phyloP scores from a whole-genome alignment of 2,888 invertebrate genomes.

The Abscondita cerata region DNA sequence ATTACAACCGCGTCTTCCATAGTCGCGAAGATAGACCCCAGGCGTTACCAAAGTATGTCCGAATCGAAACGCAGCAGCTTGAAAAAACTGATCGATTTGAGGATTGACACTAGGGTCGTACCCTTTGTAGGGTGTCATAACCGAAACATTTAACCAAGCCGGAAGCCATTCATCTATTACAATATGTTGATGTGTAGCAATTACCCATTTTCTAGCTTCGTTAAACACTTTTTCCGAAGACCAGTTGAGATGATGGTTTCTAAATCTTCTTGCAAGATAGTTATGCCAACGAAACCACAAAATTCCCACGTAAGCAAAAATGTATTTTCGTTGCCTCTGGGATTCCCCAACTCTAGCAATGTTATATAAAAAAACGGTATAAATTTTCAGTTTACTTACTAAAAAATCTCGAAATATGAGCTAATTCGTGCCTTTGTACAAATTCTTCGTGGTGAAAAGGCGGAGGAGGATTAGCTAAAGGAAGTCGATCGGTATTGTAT shows the following conservation, averaged over 20 bases:
- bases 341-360: constrained; percentile 60
- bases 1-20: constrained; percentile 55
- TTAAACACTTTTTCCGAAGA: constrained; percentile 61
- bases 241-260: constrained; percentile 53
- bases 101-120: constrained; percentile 65
- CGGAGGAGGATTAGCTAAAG: constrained; percentile 66
- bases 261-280: constrained; percentile 57
- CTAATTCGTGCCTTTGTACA: constrained; percentile 55
- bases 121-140: constrained; percentile 46
- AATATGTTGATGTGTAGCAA: constrained; percentile 63
- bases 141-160: constrained; percentile 53
- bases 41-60: constrained; percentile 67
- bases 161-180: constrained; percentile 62
- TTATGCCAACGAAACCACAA: constrained; percentile 66
- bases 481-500: constrained; percentile 61
- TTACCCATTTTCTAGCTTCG: constrained; percentile 65
- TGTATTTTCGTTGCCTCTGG: constrained; percentile 64
- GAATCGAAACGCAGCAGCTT: constrained; percentile 67
- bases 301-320: constrained; percentile 62
- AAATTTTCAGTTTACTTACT: no score
- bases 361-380: constrained; percentile 23
- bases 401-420: constrained; percentile 62
- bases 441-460: constrained; percentile 59
- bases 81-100: constrained; percentile 67
- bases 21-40: constrained; percentile 62